Conservation (phyloP, 1,140 invertebrate species). For the Bemisia tabaci region DNA sequence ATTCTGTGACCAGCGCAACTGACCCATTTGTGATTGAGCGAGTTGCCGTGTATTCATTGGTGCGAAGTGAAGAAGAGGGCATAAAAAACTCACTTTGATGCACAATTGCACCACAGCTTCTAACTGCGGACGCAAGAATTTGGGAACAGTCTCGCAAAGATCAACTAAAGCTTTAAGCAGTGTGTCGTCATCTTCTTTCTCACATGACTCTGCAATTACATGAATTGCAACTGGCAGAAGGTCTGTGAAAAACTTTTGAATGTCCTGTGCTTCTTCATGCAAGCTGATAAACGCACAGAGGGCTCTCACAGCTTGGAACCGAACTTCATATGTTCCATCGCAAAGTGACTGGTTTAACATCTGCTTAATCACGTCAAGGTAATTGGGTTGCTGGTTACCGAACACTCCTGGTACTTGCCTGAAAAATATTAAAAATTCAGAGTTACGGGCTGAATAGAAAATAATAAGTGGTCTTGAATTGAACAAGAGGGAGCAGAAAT, state of each 20-base stretch:
- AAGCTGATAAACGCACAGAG: conserved; percentile 77
- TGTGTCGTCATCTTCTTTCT: conserved; percentile 75
- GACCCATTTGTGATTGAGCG: too few relatives aligned
- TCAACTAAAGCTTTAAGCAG: conserved; percentile 87
- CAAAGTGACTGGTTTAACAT: conserved; percentile 60
- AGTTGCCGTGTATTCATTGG: too few relatives aligned
- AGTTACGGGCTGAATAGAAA: conserved; percentile 15
- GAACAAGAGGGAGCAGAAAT: too few relatives aligned
- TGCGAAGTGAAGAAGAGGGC: too few relatives aligned
- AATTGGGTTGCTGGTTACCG: conserved; percentile 85
- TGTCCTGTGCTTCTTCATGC: conserved; percentile 76
- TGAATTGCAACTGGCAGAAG: conserved; percentile 61
- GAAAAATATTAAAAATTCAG: conserved; percentile 22
- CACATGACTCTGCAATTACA: conserved; percentile 60
- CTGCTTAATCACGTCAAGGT: conserved; percentile 85
- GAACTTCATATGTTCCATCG: conserved; percentile 33
- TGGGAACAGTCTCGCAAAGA: conserved; percentile 81
- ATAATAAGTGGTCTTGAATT: too few relatives aligned
- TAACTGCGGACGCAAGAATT: conserved; percentile 77
- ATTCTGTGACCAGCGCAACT: too few relatives aligned
- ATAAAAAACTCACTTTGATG: conserved; percentile 57
- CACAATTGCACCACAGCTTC: conserved; percentile 80
- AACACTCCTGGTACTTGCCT: conserved; percentile 91
- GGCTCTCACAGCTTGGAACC: conserved; percentile 70
- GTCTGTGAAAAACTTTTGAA: conserved; percentile 79